Percentiles rank a stretch among this genome's conserved stretches.
Evolutionary conservation across 2,888 invertebrate species (phyloP).

Genomic region (Enoplolaimus lenunculus): DNA sequence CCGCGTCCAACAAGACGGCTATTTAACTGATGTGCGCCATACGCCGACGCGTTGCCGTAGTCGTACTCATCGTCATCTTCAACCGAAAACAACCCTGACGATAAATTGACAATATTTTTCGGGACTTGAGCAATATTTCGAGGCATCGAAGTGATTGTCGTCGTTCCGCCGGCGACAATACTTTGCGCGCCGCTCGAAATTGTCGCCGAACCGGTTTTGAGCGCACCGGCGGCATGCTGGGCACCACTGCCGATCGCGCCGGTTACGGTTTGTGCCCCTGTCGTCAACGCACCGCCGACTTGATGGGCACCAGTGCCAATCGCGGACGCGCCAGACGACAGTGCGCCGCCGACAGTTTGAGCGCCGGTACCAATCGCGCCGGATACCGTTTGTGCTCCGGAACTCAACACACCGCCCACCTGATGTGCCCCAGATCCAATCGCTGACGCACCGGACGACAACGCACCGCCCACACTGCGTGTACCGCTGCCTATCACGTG

Average conservation of each 20-base stretch:
- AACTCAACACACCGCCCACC: background rate
- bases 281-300: constrained; percentile 37
- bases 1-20: no score
- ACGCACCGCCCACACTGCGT: background rate
- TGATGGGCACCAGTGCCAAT: constrained; percentile 34
- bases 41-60: no score
- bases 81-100: constrained; percentile 80
- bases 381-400: constrained; percentile 2
- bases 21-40: no score
- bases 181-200: background rate
- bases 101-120: constrained; percentile 90
- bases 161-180: background rate
- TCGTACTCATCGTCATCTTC: constrained; percentile 59
- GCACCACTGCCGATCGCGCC: constrained; percentile 23
- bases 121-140: constrained; percentile 31
- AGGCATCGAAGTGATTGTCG: constrained; percentile 30
- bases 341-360: constrained; percentile 32
- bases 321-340: constrained; percentile 32
- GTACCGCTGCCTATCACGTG: no score
- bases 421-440: background rate
- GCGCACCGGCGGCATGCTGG: constrained; percentile 34
- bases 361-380: constrained; percentile 31
- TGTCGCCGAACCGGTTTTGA: constrained; percentile 18
- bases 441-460: background rate
- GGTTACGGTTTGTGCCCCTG: constrained; percentile 39